Base-by-base conservation (phyloP, 2,797 vertebrate genomes). In the Channallabes apus region DNA sequence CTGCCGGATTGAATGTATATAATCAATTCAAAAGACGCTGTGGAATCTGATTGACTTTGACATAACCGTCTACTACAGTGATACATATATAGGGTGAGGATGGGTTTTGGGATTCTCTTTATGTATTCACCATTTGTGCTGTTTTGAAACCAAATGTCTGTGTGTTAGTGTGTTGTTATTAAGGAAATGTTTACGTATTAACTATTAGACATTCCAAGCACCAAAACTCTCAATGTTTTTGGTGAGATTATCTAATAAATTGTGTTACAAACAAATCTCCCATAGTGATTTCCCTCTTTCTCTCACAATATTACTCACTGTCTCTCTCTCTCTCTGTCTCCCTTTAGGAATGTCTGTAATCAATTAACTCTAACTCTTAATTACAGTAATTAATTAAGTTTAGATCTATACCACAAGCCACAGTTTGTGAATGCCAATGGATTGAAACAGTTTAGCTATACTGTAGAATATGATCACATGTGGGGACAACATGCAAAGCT, bases 61-160 rank as follows among this genome's bases (percentile, higher is more conserved):
- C 71, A 69, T 35, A 59, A 80, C 84, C 77, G 82, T 61, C 80
- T 69, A 81, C 80, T 86, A 64, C 65, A 67, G 27, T 75, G 24
- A 75, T 64, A 84, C 80, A 87, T 77, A 87, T 72, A 67, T 82
- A 77, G 79, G 22, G 22, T 85, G 56, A 58, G 61, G 56, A 54
- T 80, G 54, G 75, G 84, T 86, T 87, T 83, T 86, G 58, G 35
- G 65, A 61, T 87, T 69, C 87, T 82, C 75, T 88, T 86, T 76
- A 83, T 88, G 84, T 84, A 83, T 86, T 86, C 85, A 85, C 58
- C 78, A 86, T 88, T 85, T 89, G 81, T 84, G 86, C 75, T 86
- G 82, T 87, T 87, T 82, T 86, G 64, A 85, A 87, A 83, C 56
- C 84, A 87, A 79, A 86, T 88, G 86, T 89, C 73, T 87, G 59